These are phyloP conservation scores for Meandrina meandrites DNA, from an alignment of 92 coral and sea anemone species.

Conservation along the genomic window DNA sequence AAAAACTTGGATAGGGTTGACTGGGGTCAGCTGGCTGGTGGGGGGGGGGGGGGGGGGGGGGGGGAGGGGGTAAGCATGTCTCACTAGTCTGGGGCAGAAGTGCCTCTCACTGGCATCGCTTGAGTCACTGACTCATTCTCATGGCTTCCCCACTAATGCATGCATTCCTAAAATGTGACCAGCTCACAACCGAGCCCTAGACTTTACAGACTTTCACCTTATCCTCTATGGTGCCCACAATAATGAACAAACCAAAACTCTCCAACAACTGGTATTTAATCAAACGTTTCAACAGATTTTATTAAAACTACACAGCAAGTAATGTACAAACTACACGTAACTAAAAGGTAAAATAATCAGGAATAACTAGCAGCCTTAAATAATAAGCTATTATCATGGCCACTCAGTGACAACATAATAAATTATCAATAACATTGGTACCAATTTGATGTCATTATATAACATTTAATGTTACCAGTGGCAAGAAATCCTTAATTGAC, in stretches of 20 bases:
- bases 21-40: too few relatives aligned
- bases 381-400: neutral
- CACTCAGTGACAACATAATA: neutral
- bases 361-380: neutral
- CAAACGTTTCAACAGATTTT: neutral
- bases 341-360: neutral
- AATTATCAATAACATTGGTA: neutral
- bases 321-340: neutral
- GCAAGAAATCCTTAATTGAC: neutral
- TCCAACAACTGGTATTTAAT: neutral
- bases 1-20: too few relatives aligned
- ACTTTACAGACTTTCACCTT: too few relatives aligned
- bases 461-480: neutral
- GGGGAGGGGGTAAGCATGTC: too few relatives aligned
- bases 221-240: neutral
- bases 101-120: too few relatives aligned
- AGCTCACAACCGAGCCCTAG: too few relatives aligned
- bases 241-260: neutral
- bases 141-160: too few relatives aligned
- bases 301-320: neutral
- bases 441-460: neutral
- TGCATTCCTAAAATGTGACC: too few relatives aligned
- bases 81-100: too few relatives aligned
- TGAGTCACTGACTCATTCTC: too few relatives aligned
- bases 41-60: too few relatives aligned